Conservation (phyloP, 1,140 invertebrate genomes). For the Calliopsis andreniformis region DNA sequence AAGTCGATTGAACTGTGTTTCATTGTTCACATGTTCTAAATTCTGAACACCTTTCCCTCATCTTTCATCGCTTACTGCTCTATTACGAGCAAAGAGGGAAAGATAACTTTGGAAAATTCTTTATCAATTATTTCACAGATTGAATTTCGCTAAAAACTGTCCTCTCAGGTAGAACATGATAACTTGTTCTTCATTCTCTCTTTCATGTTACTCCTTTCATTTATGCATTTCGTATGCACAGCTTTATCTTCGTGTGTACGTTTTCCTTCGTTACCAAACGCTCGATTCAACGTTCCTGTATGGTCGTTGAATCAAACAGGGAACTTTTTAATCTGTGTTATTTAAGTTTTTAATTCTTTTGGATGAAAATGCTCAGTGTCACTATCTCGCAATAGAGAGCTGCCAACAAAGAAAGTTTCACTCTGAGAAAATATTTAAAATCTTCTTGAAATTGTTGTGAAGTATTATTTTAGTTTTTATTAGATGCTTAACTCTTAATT, state of each 20-base stretch:
- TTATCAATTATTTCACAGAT: conserved; percentile 3
- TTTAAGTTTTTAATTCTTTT: neutral
- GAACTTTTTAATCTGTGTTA: conserved; percentile 13
- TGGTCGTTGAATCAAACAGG: neutral
- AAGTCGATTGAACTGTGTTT: conserved; percentile 19
- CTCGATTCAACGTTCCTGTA: neutral
- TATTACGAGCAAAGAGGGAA: neutral
- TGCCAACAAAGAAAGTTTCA: too few species aligned
- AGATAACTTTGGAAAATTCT: conserved; percentile 15
- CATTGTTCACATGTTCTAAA: too few species aligned
- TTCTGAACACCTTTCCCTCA: too few species aligned
- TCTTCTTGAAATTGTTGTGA: too few species aligned
- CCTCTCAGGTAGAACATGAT: conserved; percentile 14
- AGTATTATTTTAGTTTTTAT: too few species aligned
- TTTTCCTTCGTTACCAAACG: conserved; percentile 21
- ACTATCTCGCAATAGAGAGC: too few species aligned
- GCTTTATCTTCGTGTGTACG: neutral
- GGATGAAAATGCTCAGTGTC: neutral
- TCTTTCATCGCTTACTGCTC: neutral
- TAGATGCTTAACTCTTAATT: too few species aligned
- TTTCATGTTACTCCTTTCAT: neutral
- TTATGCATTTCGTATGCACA: conserved; percentile 1
- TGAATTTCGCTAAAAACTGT: conserved; percentile 32
- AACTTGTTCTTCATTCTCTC: neutral
- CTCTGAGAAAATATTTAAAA: too few species aligned